phyloP scores from a whole-genome alignment of 2,888 invertebrate species.

The Liopterus haemorrhoidalis region DNA sequence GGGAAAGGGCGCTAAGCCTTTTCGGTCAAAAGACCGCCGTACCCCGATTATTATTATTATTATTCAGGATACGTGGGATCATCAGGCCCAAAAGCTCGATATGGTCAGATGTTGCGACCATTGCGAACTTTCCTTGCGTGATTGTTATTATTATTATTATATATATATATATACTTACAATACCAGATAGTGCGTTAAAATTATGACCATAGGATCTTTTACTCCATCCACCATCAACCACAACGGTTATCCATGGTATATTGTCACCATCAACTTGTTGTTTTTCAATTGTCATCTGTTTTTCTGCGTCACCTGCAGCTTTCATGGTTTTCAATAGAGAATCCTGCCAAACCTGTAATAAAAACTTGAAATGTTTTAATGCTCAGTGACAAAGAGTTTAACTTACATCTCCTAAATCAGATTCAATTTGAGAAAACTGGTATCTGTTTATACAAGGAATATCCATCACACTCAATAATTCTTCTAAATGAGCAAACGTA shows the following conservation, averaged over 20 bases:
- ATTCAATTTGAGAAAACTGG: constrained; percentile 9
- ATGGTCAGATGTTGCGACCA: no score
- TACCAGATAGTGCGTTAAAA: constrained; percentile 16
- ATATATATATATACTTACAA: constrained; percentile 3
- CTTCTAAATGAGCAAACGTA: constrained; percentile 5
- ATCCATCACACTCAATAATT: constrained; percentile 7
- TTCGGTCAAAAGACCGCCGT: no score
- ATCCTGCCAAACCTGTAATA: constrained; percentile 2
- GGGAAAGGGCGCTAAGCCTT: no score
- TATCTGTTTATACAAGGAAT: constrained; percentile 14
- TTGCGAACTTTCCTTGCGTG: no score
- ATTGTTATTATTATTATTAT: not conserved
- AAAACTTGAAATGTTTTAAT: not conserved
- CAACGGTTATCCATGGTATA: constrained; percentile 15
- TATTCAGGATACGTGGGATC: no score
- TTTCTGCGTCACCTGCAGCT: constrained; percentile 14
- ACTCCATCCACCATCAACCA: constrained; percentile 20
- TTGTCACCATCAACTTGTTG: constrained; percentile 7
- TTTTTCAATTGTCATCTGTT: constrained; percentile 9
- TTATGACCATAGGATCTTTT: constrained; percentile 18
- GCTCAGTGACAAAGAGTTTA: not conserved
- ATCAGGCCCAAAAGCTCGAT: no score
- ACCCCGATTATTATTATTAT: no score
- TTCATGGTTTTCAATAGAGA: constrained; percentile 1
- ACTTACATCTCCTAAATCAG: constrained; percentile 5